Base-by-base conservation (phyloP, 2,797 vertebrate genomes). In the Sebastes trivittatus region DNA sequence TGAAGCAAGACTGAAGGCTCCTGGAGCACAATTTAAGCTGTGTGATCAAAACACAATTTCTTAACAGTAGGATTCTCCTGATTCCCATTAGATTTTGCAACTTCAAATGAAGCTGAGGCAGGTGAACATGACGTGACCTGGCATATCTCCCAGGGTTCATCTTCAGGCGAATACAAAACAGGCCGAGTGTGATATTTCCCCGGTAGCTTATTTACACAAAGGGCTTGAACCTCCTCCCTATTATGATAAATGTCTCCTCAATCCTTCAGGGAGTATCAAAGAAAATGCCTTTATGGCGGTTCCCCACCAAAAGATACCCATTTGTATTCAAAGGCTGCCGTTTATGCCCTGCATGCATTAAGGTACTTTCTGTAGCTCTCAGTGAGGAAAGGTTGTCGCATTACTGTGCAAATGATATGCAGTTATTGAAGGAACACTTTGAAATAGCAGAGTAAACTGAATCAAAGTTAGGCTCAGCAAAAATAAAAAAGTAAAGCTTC, bases 341-440 rank as follows among this genome's bases (percentile, higher is more conserved):
- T 87, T 92, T 88, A 85, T 72, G 83, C 81, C 81, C 77, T 80
- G 89, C 83, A 93, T 93, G 86, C 87, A 95, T 94, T 94, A 89
- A 86, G 88, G 81, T 85, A 86, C 85, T 91, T 94, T 93, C 69
- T 87, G 84, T 85, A 81, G 89, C 87, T 90, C 80, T 83, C 60
- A 76, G 72, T 67, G 81, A 91, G 81, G 87, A 94, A 91, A 91
- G 88, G 89, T 92, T 94, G 94, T 94, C 92, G 90, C 90, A 93
- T 94, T 94, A 92, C 72, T 93, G 93, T 95, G 94, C 93, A 94
- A 95, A 96, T 94, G 83, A 88, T 85, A 94, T 94, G 93, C 92
- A 70, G 81, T 85, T 91, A 86, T 93, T 92, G 83, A 90, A 87
- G 78, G 81, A 89, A 90, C 88, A 87, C 82, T 91, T 83, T 84